These are phyloP conservation scores for Hippocampus abdominalis DNA, from an alignment of 2,113 vertebrate genomes.

Conservation along the genomic window DNA sequence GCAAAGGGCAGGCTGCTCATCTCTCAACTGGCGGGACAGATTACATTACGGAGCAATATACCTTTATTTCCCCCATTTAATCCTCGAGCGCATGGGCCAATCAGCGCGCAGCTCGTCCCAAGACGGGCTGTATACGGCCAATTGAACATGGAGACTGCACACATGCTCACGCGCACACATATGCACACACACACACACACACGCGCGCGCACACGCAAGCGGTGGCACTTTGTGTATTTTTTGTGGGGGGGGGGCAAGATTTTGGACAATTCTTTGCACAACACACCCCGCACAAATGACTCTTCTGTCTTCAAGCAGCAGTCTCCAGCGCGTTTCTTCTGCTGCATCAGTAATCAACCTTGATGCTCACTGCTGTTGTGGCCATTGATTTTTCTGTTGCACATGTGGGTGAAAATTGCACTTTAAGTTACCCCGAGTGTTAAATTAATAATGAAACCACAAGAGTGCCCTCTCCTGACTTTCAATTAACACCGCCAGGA, in stretches of 20 bases:
- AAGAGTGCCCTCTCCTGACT: constrained; percentile 77
- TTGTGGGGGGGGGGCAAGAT: neutral
- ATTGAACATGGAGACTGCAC: constrained; percentile 35
- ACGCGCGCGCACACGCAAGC: neutral
- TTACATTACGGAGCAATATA: constrained; percentile 71
- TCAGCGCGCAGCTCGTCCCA: constrained; percentile 20
- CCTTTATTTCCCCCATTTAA: constrained; percentile 69
- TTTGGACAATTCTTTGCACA: neutral
- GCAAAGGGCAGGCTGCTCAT: constrained; percentile 69
- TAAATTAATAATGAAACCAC: constrained; percentile 83
- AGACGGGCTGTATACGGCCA: constrained; percentile 43
- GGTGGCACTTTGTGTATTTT: neutral
- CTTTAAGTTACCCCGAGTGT: constrained; percentile 82
- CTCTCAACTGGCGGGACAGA: constrained; percentile 64
- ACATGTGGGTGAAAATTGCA: constrained; percentile 82
- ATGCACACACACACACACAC: neutral
- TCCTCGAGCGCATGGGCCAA: constrained; percentile 28
- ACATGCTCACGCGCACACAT: neutral
- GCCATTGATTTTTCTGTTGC: constrained; percentile 82
- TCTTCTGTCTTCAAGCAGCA: constrained; percentile 41
- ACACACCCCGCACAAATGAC: constrained; percentile 18
- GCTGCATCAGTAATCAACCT: constrained; percentile 70
- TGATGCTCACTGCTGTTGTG: constrained; percentile 72
- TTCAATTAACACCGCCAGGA: constrained; percentile 78
- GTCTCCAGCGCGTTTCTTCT: constrained; percentile 42